Evolutionary conservation across 2,797 vertebrate genomes (phyloP).

Genomic region (Caiman crocodilus): DNA sequence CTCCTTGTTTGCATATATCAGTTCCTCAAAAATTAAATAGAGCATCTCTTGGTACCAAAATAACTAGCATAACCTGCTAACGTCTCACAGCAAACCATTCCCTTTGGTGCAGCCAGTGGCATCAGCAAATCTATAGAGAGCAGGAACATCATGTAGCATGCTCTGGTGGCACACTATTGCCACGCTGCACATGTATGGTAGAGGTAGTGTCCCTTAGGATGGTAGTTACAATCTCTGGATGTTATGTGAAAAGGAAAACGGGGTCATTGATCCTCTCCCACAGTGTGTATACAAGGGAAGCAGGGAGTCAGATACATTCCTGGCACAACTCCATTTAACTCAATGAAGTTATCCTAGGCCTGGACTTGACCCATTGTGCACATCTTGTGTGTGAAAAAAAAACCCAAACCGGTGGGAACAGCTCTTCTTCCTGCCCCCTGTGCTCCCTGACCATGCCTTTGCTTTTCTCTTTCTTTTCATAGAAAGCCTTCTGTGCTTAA

Average conservation of each 20-base stretch:
- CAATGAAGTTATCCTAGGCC: neutral
- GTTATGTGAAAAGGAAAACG: neutral
- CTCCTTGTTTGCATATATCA: too few relatives aligned
- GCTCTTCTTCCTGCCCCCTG: neutral
- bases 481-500: neutral
- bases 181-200: neutral
- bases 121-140: slow-evolving; percentile 3
- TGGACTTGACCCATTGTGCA: neutral
- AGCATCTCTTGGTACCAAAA: too few relatives aligned
- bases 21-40: too few relatives aligned
- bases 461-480: neutral
- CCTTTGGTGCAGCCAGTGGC: neutral
- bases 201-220: neutral
- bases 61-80: neutral
- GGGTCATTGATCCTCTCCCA: neutral
- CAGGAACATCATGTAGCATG: neutral
- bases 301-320: neutral
- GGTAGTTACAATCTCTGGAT: neutral
- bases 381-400: neutral
- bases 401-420: neutral
- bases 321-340: neutral
- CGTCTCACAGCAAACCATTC: neutral
- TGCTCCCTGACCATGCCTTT: neutral
- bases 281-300: neutral
- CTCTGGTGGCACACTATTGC: neutral